These are phyloP conservation scores for Syrrhaptes paradoxus DNA, from an alignment of 2,113 vertebrate genomes.

Conservation along the genomic window DNA sequence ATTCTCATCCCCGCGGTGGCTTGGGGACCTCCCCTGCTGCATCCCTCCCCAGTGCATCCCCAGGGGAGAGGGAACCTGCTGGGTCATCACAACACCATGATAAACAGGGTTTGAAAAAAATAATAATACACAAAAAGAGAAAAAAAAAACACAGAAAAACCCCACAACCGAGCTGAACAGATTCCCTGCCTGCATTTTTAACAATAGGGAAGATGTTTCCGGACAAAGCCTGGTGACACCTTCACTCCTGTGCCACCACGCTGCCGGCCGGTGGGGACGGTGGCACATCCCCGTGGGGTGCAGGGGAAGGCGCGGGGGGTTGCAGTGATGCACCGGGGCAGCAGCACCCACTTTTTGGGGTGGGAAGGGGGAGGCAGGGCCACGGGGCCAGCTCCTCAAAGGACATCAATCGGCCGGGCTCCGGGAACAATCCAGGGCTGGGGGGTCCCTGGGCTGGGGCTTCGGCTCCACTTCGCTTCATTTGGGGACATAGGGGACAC, in stretches of 20 bases:
- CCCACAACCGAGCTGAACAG: not conserved
- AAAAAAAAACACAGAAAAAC: not conserved
- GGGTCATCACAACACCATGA: too few species aligned
- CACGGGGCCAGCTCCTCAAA: not conserved
- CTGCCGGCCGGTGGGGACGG: accelerated
- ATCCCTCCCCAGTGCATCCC: not conserved
- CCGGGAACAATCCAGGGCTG: not conserved
- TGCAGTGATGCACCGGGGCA: accelerated
- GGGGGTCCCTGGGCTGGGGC: not conserved
- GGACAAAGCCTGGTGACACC: not conserved
- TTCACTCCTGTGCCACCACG: accelerated
- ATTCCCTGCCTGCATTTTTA: not conserved
- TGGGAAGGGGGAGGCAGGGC: not conserved
- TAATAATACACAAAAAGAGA: too few species aligned
- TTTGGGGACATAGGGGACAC: not conserved
- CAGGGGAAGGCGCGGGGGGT: not conserved
- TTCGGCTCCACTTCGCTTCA: not conserved
- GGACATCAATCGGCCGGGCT: not conserved
- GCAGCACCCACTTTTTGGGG: not conserved
- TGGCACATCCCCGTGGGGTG: accelerated
- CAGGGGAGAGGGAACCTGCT: not conserved
- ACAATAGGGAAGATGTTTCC: not conserved
- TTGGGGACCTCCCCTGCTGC: not conserved
- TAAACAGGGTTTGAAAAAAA: not conserved
- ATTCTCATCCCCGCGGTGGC: accelerated